Base-by-base conservation (phyloP, 2,113 vertebrate species). In the Myxocyprinus asiaticus region DNA sequence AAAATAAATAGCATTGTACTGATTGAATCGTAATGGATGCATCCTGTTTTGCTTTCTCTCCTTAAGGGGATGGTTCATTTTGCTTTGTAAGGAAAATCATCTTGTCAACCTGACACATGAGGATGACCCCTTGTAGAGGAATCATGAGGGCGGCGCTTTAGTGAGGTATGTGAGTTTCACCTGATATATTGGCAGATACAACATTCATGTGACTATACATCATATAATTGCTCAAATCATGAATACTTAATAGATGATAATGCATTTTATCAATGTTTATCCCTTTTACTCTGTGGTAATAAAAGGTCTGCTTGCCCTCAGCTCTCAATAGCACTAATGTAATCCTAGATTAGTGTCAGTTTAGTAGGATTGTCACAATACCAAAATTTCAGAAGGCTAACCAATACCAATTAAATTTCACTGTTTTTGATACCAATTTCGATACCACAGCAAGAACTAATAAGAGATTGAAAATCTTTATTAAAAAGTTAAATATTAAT, bases 151-250 rank as follows among this genome's bases (percentile, higher is more conserved):
- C 33, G 58, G 64, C 42, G 79, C 79, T 68, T 71, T 73, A 71
- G 80, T 87, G 67, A 87, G 84, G 86, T 87, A 87, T 4, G 56
- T 12, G 10, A 11, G 9, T 65, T 62, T 71, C 33, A 71, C 53
- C 5, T 4, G 8, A 15, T 6, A 10, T 67, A 78, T 58, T n/a
- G n/a, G 6, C 55, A 8, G 6, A 1, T 22, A 33, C 15, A 47
- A 58, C 56, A 55, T 45, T 51, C 33, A 50, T 22, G 43, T 15
- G 9, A 12, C 9, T 15, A 9, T 71, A 48, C 50, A 22, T 22
- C 14, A 15, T 53, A 10, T 69, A 53, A 72, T 61, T 6, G 5
- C 42, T 55, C 3, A 3, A 4, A 47, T 45, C 55, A 72, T 72
- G 12, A 58, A 59, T 72, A 17, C 17, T 64, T 44, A 12, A 59